Conservation (phyloP, 2,113 vertebrate genomes). For the Pseudois nayaur region DNA sequence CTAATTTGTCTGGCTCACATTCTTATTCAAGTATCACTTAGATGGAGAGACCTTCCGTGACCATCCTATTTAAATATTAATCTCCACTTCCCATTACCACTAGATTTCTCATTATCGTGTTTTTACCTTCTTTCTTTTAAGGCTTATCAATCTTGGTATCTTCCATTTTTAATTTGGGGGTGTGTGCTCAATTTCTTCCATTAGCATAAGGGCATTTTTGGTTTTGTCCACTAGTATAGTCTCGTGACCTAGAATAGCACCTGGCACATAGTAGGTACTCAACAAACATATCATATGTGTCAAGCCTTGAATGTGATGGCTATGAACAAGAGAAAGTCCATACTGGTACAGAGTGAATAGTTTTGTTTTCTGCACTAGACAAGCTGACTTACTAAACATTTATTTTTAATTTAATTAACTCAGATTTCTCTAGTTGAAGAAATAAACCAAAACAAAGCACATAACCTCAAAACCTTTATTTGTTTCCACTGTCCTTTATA, state of each 20-base stretch:
- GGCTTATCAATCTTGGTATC: background rate
- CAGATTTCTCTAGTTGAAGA: background rate
- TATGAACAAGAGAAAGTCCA: background rate
- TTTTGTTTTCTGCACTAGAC: slow-evolving; percentile 4
- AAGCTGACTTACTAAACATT: background rate
- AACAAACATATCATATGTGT: background rate
- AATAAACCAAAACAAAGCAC: background rate
- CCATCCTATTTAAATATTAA: background rate
- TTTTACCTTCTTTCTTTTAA: background rate
- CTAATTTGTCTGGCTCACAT: background rate
- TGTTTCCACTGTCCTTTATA: background rate
- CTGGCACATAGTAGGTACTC: background rate
- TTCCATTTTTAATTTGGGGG: background rate
- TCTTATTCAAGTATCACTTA: background rate
- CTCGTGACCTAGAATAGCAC: background rate
- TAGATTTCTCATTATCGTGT: background rate
- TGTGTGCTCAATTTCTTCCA: background rate
- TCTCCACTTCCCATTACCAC: background rate
- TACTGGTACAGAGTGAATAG: background rate
- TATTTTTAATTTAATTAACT: background rate
- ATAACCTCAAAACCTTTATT: background rate
- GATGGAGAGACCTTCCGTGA: background rate
- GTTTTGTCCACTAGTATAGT: background rate
- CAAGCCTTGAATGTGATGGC: background rate
- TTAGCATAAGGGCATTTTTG: background rate